Conservation (phyloP, 1,140 invertebrate genomes). For the Rhagoletis zephyria region DNA sequence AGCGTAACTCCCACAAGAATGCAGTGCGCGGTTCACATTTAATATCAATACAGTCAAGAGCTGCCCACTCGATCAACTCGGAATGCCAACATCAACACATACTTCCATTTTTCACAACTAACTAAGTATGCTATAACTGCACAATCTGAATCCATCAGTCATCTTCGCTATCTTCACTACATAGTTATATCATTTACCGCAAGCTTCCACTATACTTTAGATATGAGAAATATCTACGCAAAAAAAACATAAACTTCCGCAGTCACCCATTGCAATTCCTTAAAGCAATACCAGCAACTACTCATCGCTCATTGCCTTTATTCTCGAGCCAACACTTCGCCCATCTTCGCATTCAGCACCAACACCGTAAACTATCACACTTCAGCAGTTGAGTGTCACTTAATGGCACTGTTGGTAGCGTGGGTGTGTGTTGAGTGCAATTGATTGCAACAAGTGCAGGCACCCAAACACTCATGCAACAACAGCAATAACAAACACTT, state of each 20-base stretch:
- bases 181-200: not conserved
- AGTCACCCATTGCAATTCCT: not conserved
- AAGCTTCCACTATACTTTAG: not conserved
- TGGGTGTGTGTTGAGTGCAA: slow-evolving; percentile 25
- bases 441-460: slow-evolving; percentile 48
- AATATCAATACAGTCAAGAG: not conserved
- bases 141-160: not conserved
- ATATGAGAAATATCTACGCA: not conserved
- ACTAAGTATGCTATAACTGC: not conserved
- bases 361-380: slow-evolving; percentile 1
- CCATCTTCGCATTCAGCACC: not conserved
- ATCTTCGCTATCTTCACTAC: not conserved
- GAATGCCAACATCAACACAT: slow-evolving; percentile 3
- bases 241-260: not conserved
- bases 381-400: slow-evolving; percentile 43
- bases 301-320: not conserved
- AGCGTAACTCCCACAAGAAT: not conserved
- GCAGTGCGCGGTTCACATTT: not conserved
- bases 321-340: not conserved
- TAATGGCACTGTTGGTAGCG: not conserved
- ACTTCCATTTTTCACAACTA: not conserved
- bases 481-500: slow-evolving; percentile 42
- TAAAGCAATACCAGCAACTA: not conserved
- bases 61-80: not conserved
- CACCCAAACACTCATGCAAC: not conserved